A percentile compares a stretch with the other conserved stretches of the same genome.
phyloP scores from a whole-genome alignment of 2,888 invertebrate genomes.

The Petrophora chlorosata region DNA sequence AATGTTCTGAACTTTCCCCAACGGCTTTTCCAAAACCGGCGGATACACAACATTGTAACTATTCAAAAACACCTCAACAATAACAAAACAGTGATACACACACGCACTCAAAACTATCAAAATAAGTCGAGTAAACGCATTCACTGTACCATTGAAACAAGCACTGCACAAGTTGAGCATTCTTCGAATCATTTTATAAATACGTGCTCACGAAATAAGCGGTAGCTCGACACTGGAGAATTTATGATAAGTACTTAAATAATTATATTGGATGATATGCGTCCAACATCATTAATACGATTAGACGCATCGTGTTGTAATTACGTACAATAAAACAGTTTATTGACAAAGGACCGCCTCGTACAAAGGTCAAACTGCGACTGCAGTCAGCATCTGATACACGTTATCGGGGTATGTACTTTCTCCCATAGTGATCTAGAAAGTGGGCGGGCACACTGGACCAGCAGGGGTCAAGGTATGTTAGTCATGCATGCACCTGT shows the following conservation, averaged over 20 bases:
- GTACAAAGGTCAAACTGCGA: background rate
- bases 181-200: constrained; percentile 49
- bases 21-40: constrained; percentile 56
- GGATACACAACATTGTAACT: constrained; percentile 68
- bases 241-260: constrained; percentile 8
- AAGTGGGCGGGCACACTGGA: too few species aligned
- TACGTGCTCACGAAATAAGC: constrained; percentile 24
- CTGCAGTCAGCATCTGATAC: too few species aligned
- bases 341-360: background rate
- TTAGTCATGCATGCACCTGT: too few species aligned
- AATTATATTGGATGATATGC: background rate
- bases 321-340: too few species aligned
- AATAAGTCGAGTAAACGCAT: constrained; percentile 58
- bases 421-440: too few species aligned
- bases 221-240: constrained; percentile 1
- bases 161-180: constrained; percentile 46
- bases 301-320: constrained; percentile 1
- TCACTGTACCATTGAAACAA: constrained; percentile 58
- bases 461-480: too few species aligned
- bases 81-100: constrained; percentile 69
- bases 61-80: constrained; percentile 70
- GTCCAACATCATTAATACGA: background rate
- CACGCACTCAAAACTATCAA: constrained; percentile 64
- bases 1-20: constrained; percentile 40
- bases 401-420: too few species aligned